Evolutionary conservation across 2,888 invertebrate genomes (phyloP).

Genomic region (Gryllus longicercus): DNA sequence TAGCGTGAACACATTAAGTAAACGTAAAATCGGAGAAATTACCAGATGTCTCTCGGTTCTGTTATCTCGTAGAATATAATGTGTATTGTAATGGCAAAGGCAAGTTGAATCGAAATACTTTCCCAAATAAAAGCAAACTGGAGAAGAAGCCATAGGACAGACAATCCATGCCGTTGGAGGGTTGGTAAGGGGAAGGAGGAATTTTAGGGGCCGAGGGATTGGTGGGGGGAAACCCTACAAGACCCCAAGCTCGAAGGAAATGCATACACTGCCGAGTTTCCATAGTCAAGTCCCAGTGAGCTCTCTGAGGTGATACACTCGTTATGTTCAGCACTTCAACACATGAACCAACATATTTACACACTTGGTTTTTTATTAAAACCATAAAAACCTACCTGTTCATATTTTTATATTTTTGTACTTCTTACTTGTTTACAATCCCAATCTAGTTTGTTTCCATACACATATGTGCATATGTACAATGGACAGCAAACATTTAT

Average conservation of each 20-base stretch:
- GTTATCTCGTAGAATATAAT: too few relatives aligned
- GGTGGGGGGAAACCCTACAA: constrained; percentile 20
- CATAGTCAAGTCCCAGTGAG: not conserved
- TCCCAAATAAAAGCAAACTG: constrained; percentile 18
- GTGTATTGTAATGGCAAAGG: not conserved
- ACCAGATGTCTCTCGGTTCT: too few relatives aligned
- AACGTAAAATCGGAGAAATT: too few relatives aligned
- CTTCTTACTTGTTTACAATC: not conserved
- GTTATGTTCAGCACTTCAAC: not conserved
- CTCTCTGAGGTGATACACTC: not conserved
- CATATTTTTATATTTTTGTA: too few relatives aligned
- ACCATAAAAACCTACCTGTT: too few relatives aligned
- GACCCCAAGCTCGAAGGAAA: not conserved
- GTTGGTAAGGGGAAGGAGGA: not conserved
- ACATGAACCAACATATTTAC: too few relatives aligned
- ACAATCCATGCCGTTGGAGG: constrained; percentile 11
- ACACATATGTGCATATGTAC: too few relatives aligned
- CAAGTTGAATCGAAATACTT: constrained; percentile 11
- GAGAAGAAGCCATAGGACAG: constrained; percentile 22
- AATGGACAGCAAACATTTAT: too few relatives aligned
- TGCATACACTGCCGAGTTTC: not conserved
- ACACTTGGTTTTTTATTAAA: too few relatives aligned
- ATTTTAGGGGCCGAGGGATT: not conserved
- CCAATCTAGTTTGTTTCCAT: not conserved
- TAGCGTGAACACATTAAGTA: too few relatives aligned